Percentiles rank a stretch among this genome's conserved stretches.
These are phyloP conservation scores for Pogonocichla stellata DNA, from an alignment of 2,113 vertebrate species.

Conservation along the genomic window DNA sequence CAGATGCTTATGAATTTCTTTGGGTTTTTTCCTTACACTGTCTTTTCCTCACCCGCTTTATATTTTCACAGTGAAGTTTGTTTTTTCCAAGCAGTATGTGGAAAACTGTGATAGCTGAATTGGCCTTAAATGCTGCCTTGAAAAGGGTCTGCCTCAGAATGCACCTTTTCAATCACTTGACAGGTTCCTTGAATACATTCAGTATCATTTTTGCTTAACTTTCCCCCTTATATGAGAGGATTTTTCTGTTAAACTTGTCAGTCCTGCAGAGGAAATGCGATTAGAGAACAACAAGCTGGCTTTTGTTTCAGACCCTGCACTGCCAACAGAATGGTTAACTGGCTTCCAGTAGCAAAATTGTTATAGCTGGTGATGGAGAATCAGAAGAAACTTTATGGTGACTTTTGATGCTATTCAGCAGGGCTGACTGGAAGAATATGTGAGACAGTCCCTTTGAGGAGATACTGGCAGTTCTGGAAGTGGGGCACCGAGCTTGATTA, in stretches of 20 bases:
- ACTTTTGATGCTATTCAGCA: neutral
- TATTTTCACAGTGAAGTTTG: neutral
- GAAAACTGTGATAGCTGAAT: neutral
- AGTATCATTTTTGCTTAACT: neutral
- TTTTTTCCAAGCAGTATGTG: neutral
- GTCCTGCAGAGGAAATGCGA: neutral
- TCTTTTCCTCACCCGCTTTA: neutral
- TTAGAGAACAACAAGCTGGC: neutral
- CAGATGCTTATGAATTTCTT: neutral
- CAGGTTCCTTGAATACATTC: neutral
- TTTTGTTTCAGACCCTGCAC: neutral
- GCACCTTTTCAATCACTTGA: neutral
- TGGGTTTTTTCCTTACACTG: too few relatives aligned
- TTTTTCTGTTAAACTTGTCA: slow-evolving; percentile 9
- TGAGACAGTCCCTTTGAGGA: neutral
- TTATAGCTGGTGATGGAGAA: neutral
- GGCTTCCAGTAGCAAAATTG: neutral
- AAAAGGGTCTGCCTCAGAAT: neutral
- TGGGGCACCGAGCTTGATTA: neutral
- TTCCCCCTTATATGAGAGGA: neutral
- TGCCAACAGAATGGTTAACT: neutral
- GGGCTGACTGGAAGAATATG: neutral
- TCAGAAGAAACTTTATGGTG: neutral
- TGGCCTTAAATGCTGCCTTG: neutral
- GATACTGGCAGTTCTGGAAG: neutral